Evolutionary conservation across 1,140 invertebrate genomes (phyloP), one percentile per base, ranked within the genome.

Genomic region (Helicoverpa armigera): DNA sequence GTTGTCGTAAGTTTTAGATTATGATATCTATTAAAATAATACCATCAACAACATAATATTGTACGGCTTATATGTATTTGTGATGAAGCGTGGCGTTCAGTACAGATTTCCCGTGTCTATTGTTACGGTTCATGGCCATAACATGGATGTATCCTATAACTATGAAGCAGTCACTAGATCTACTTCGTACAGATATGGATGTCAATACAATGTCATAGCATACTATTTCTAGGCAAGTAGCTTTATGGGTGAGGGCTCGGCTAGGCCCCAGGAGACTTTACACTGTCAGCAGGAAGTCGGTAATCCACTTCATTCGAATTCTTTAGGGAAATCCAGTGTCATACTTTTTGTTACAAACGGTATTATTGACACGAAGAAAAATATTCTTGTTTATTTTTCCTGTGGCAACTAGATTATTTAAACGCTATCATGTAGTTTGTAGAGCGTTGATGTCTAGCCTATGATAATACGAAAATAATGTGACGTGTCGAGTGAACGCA

Each of bases 51-150:
- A 35, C 35, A 35, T 1, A 35, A 2, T 11, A 29, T 13, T 31
- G 11, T 60, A 12, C 16, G 5, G 16, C 18, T 9, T 18, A 2
- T 29, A n/a, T n/a, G n/a, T n/a, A 29, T 60, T 60, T 60, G 58
- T 67, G 35, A 50, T 65, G 14, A 65, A 35, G 14, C 63, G 63
- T 18, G 14, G 63, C 43, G 14, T 48, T 67, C 35, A 67, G 3
- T n/a, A 67, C 63, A 67, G 63, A 67, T 43, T 50, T 67, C 63
- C 63, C 63, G 63, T 43, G 48, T 67, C 63, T 67, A 67, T 48
- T 48, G 43, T 67, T 11, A 67, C 63, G 63, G 35, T 67, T 50
- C 63, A 43, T 10, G 14, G 31, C 31, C 31, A n/a, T n/a, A 9
- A 43, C 4, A 7, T 23, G 11, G 16, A 48, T n/a, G 18, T 50